These are phyloP conservation scores for Lordiphosa fenestrarum DNA, from an alignment of 2,888 invertebrate species.

Conservation along the genomic window DNA sequence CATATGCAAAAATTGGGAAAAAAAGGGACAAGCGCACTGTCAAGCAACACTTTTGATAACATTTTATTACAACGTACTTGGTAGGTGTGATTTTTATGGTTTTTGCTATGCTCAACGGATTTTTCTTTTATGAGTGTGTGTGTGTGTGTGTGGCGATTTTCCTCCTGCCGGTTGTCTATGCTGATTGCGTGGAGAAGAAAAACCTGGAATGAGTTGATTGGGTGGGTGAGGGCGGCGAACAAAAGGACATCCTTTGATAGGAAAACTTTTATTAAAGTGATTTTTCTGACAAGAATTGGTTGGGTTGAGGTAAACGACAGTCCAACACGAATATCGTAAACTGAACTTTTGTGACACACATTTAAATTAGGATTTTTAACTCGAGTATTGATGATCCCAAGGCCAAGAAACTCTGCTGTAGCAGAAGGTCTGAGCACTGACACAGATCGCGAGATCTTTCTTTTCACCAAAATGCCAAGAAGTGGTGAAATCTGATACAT, in stretches of 20 bases:
- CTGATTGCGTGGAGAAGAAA: slow-evolving; percentile 49
- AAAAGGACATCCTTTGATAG: slow-evolving; percentile 21
- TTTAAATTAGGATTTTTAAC: too few species aligned
- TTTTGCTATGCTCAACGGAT: slow-evolving; percentile 73
- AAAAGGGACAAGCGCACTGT: slow-evolving; percentile 27
- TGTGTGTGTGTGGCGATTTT: slow-evolving; percentile 15
- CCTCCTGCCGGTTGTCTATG: slow-evolving; percentile 54
- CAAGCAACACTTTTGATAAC: slow-evolving; percentile 74
- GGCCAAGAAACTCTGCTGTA: too few species aligned
- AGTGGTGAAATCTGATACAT: too few species aligned
- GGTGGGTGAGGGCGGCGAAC: slow-evolving; percentile 10
- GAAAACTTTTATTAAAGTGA: too few species aligned
- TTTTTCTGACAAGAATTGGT: too few species aligned
- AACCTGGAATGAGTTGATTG: slow-evolving; percentile 12
- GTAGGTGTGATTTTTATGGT: slow-evolving; percentile 78
- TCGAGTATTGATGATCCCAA: too few species aligned
- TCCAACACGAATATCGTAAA: not conserved
- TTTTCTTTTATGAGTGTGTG: slow-evolving; percentile 21
- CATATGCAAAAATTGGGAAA: slow-evolving; percentile 64
- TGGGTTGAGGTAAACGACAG: slow-evolving; percentile 10
- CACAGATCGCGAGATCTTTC: too few species aligned
- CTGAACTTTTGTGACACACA: too few species aligned
- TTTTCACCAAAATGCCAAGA: too few species aligned
- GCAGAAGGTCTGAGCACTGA: too few species aligned
- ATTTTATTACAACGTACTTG: slow-evolving; percentile 73